phyloP scores from a whole-genome alignment of 1,140 invertebrate species.

The Notospermus geniculatus region DNA sequence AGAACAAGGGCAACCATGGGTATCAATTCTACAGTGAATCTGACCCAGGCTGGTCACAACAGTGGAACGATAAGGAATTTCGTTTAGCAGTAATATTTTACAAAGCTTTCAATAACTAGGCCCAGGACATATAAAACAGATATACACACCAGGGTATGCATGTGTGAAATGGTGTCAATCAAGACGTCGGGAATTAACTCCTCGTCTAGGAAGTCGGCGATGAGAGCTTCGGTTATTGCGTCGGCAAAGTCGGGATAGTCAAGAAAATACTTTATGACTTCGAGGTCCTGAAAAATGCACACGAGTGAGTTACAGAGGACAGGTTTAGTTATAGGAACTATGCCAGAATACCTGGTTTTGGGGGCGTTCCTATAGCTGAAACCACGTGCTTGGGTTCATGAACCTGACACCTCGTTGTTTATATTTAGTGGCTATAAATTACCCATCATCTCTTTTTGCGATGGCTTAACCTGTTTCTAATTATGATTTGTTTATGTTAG shows the following conservation, averaged over 20 bases:
- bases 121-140: neutral
- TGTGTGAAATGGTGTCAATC: neutral
- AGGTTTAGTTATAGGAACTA: too few relatives aligned
- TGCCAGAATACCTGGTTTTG: too few relatives aligned
- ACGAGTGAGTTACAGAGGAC: neutral
- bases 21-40: neutral
- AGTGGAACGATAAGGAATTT: neutral
- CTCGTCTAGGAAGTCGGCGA: slow-evolving; percentile 2
- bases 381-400: too few relatives aligned
- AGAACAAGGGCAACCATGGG: neutral
- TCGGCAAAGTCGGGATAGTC: slow-evolving; percentile 1
- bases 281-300: neutral
- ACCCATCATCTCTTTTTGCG: too few relatives aligned
- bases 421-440: too few relatives aligned
- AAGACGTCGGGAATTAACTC: slow-evolving; percentile 2
- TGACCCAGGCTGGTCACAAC: neutral
- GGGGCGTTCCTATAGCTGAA: too few relatives aligned
- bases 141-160: slow-evolving; percentile 1
- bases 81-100: neutral
- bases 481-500: too few relatives aligned
- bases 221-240: neutral
- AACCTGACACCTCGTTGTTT: too few relatives aligned
- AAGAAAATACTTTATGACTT: neutral
- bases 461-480: too few relatives aligned
- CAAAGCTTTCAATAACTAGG: neutral